phyloP scores from a whole-genome alignment of 2,888 invertebrate genomes.

The Cosmia pyralina region DNA sequence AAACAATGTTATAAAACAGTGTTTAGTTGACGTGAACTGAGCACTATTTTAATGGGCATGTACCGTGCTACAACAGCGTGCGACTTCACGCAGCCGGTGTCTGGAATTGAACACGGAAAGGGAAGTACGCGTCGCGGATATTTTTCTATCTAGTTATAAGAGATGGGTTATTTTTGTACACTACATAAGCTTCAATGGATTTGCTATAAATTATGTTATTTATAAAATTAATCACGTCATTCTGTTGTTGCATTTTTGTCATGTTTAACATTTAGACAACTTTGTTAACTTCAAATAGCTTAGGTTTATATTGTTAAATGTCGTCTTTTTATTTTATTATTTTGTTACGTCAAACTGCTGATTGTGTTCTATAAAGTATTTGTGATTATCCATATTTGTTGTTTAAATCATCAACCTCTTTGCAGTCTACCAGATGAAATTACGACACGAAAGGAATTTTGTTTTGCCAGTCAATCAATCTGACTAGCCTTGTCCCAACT shows the following conservation, averaged over 20 bases:
- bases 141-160: constrained; percentile 64
- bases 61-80: neutral
- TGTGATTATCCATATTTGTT: constrained; percentile 10
- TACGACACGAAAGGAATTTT: neutral
- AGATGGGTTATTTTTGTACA: constrained; percentile 66
- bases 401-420: constrained; percentile 1
- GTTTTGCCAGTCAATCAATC: neutral
- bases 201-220: constrained; percentile 5
- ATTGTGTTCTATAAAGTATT: constrained; percentile 20
- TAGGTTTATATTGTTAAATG: constrained; percentile 2
- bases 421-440: neutral
- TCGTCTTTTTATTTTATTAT: neutral
- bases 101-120: neutral
- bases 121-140: constrained; percentile 30
- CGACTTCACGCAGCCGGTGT: neutral
- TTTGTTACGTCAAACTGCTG: neutral
- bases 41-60: neutral
- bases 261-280: neutral
- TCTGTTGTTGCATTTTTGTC: constrained; percentile 18
- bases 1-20: neutral
- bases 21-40: neutral
- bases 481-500: too few species aligned
- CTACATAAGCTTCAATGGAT: neutral
- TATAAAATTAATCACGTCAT: constrained; percentile 9
- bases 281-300: constrained; percentile 11